Percentiles rank a stretch among this genome's conserved stretches.
These are phyloP conservation scores for Dolichomitus sp. DNA, from an alignment of 2,888 invertebrate genomes.

Conservation along the genomic window DNA sequence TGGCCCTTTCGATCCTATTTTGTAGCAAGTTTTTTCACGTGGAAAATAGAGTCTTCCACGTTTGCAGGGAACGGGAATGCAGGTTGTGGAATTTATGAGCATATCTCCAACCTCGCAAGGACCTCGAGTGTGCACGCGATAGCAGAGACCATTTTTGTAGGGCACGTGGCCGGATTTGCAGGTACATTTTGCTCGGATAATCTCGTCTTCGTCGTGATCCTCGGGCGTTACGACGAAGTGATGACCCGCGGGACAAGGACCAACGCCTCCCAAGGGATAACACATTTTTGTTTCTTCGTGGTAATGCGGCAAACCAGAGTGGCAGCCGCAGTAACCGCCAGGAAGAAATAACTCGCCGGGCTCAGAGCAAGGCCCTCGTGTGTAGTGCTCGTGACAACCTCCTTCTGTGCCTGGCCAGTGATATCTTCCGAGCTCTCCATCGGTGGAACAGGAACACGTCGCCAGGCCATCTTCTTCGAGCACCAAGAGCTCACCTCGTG, in stretches of 20 bases:
- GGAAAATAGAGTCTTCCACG: constrained; percentile 93
- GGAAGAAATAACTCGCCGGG: constrained; percentile 93
- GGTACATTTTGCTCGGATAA: constrained; percentile 88
- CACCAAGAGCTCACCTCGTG: constrained; percentile 91
- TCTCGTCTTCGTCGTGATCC: constrained; percentile 68
- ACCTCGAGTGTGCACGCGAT: constrained; percentile 93
- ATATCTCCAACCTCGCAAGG: constrained; percentile 91
- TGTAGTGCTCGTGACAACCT: constrained; percentile 94
- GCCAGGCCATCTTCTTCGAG: constrained; percentile 89
- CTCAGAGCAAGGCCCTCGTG: constrained; percentile 92
- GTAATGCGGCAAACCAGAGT: constrained; percentile 91
- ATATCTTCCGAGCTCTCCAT: constrained; percentile 87
- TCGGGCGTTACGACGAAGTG: constrained; percentile 88
- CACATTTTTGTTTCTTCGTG: constrained; percentile 90
- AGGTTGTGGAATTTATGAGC: constrained; percentile 90
- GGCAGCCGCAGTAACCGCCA: constrained; percentile 91
- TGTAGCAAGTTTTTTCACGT: constrained; percentile 91
- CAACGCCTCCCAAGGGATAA: constrained; percentile 92
- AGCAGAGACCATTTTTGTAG: constrained; percentile 90
- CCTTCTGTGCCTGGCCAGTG: constrained; percentile 89
- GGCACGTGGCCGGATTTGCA: constrained; percentile 91
- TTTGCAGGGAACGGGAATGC: constrained; percentile 91
- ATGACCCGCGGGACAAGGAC: constrained; percentile 93
- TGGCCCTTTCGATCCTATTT: constrained; percentile 92
- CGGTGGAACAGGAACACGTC: constrained; percentile 89